Evolutionary conservation across 2,888 invertebrate species (phyloP).

Genomic region (Deilephila elpenor): DNA sequence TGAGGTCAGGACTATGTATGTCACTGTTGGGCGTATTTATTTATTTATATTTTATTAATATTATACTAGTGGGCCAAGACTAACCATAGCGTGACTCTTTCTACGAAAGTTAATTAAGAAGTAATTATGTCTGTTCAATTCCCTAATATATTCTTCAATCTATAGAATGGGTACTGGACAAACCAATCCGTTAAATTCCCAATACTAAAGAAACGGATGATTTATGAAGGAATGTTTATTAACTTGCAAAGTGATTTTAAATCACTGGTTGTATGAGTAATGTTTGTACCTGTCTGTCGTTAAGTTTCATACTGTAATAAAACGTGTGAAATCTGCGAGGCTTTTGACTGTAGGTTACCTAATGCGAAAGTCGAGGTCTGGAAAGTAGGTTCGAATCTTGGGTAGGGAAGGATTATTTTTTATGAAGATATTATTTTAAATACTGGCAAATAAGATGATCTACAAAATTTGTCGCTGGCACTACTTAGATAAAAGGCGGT

Average conservation of each 20-base stretch:
- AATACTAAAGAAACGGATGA: background rate
- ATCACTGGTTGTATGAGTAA: slow-evolving; percentile 11
- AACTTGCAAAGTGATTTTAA: slow-evolving; percentile 19
- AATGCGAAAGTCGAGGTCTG: background rate
- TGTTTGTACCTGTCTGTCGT: slow-evolving; percentile 17
- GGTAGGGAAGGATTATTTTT: background rate
- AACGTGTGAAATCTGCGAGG: slow-evolving; percentile 3
- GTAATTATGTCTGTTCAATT: background rate
- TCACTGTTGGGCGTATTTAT: too few relatives aligned
- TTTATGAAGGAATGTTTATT: slow-evolving; percentile 21
- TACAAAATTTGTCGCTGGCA: too few relatives aligned
- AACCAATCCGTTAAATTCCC: background rate
- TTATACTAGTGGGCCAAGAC: too few relatives aligned
- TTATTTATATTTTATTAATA: too few relatives aligned
- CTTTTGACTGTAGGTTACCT: background rate
- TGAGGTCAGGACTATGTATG: too few relatives aligned
- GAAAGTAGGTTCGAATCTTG: background rate
- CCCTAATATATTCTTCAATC: background rate
- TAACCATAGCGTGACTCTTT: too few relatives aligned
- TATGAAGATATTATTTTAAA: too few relatives aligned
- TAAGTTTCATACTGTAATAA: slow-evolving; percentile 10
- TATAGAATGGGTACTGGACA: background rate
- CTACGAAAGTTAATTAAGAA: background rate
- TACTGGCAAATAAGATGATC: too few relatives aligned
- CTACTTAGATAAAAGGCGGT: too few relatives aligned